Base-by-base conservation (phyloP, 2,888 invertebrate genomes). In the Hedychridium roseum region DNA sequence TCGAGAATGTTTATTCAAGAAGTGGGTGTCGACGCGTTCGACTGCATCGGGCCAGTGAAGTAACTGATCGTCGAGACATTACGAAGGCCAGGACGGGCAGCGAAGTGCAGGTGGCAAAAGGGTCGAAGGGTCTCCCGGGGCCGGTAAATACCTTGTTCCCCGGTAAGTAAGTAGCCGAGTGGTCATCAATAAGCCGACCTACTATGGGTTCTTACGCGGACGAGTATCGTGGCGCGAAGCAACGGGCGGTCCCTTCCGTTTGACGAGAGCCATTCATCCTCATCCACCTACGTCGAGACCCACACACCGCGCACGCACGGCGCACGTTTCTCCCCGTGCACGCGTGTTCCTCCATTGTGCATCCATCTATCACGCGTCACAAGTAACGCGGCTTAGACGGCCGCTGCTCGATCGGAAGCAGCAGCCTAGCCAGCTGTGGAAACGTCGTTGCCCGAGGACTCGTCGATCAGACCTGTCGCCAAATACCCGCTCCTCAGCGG, bases 251-350 rank as follows among this genome's bases (percentile, higher is more conserved):
- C 78, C 73, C 74, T 76, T 73, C 76, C 73, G 78, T 77, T 78
- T 78, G 77, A 78, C 77, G 77, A 76, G 77, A 74, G 68, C 73
- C 75, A 78, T 78, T 76, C 78, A 75, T 78, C 75, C 78, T 76
- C 74, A 71, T 73, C 76, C 77, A 73, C 78, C 78, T 74, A 78
- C 78, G 72, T 72, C 66, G 66, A 64, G 66, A 67, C 66, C 68
- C 63, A 49, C 57, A 60, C 64, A 65, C 56, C 60, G 57, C 57
- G 49, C 53, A 50, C 50, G 51, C 45, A 44, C 49, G 51, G 46
- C 57, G 50, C 48, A n/a, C 35, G 18, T 20, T 23, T 6, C 23
- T 23, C 2, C 5, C 35, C 7, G 3, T 4, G 35, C 64, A 50
- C 64, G 61, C 56, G 65, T 69, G 68, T 69, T 67, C 66, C 52